Evolutionary conservation across 2,113 vertebrate species (phyloP).

Genomic region (Ciconia boyciana): DNA sequence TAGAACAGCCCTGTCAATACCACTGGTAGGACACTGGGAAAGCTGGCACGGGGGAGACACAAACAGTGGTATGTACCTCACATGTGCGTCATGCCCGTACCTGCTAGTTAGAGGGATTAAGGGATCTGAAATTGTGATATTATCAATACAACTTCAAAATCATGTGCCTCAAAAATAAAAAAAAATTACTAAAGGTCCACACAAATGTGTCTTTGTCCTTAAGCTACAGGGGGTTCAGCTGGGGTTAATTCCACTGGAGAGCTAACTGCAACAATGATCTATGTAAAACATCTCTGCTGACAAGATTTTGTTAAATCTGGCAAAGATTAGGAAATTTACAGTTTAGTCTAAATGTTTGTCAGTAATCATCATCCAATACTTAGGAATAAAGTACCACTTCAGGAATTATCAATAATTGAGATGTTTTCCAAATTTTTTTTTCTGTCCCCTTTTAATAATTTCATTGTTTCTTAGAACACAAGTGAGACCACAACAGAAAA

Average conservation of each 20-base stretch:
- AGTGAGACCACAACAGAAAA: background rate
- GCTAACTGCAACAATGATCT: background rate
- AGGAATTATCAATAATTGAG: background rate
- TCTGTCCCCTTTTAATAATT: background rate
- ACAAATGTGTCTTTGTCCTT: background rate
- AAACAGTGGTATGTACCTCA: background rate
- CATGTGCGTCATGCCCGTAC: fast-evolving
- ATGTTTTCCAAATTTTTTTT: background rate
- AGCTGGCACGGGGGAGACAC: background rate
- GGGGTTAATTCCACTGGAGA: background rate
- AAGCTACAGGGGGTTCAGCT: background rate
- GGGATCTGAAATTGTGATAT: background rate
- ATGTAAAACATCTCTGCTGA: background rate
- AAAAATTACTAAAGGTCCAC: background rate
- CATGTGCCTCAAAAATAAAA: background rate
- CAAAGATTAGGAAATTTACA: background rate
- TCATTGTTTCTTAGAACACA: background rate
- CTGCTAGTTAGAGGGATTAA: background rate
- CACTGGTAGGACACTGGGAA: background rate
- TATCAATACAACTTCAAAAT: background rate
- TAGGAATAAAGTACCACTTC: background rate
- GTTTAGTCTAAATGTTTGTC: background rate
- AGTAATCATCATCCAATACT: background rate
- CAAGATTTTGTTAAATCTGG: background rate
- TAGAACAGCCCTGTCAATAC: background rate